Conservation (phyloP, 2,888 invertebrate genomes). For the Scaptomyza tumidula region DNA sequence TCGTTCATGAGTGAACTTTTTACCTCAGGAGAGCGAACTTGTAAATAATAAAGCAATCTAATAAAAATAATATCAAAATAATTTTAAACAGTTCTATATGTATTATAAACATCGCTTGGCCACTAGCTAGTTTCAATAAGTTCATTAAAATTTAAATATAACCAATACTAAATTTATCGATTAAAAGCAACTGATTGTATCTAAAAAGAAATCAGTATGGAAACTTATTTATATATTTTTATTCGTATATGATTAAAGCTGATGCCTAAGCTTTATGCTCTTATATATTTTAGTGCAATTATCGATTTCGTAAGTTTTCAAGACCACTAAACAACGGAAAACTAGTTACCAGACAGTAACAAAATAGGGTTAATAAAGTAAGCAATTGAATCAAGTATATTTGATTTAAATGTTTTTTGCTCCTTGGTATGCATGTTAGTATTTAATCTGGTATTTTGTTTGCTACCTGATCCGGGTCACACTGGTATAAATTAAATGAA, state of each 20-base stretch:
- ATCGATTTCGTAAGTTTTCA: too few relatives aligned
- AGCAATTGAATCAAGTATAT: background rate
- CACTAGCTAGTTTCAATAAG: background rate
- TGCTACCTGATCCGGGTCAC: slow-evolving; percentile 22
- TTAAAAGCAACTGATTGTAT: background rate
- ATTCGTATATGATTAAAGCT: too few relatives aligned
- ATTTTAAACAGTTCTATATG: background rate
- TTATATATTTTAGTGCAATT: too few relatives aligned
- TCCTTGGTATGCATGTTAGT: background rate
- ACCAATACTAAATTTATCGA: slow-evolving; percentile 16
- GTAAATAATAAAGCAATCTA: too few relatives aligned
- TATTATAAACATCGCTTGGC: background rate
- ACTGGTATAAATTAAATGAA: slow-evolving; percentile 33
- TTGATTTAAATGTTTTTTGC: background rate
- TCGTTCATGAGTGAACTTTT: background rate
- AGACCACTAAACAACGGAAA: too few relatives aligned
- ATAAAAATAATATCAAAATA: too few relatives aligned
- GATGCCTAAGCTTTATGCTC: too few relatives aligned
- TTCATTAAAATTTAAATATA: background rate
- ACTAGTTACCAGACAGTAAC: too few relatives aligned
- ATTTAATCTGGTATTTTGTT: slow-evolving; percentile 12
- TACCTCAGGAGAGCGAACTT: background rate
- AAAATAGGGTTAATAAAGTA: background rate
- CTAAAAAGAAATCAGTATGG: background rate
- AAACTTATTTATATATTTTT: background rate